Percentiles rank a stretch among this genome's conserved stretches.
phyloP scores from a whole-genome alignment of 2,888 invertebrate species.

The Pherbina coryleti region DNA sequence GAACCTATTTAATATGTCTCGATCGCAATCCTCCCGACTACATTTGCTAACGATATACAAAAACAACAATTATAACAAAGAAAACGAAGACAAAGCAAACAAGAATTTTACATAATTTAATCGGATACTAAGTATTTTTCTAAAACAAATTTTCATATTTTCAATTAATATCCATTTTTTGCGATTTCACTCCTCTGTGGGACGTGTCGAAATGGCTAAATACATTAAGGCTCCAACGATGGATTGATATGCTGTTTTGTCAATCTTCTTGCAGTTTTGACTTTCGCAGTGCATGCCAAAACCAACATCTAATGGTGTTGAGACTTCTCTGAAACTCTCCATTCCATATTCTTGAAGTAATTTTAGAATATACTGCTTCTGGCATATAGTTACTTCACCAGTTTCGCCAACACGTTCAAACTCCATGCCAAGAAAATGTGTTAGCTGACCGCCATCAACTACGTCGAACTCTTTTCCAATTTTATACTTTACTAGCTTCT shows the following conservation, averaged over 20 bases:
- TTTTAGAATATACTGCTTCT: slow-evolving; percentile 20
- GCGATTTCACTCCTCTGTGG: no score
- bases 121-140: no score
- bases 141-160: no score
- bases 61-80: no score
- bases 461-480: no score
- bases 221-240: slow-evolving; percentile 45
- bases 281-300: slow-evolving; percentile 34
- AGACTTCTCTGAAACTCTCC: slow-evolving; percentile 23
- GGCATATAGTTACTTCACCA: slow-evolving; percentile 4
- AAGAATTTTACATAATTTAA: no score
- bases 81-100: no score
- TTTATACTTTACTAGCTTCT: no score
- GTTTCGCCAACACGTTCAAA: slow-evolving; percentile 24
- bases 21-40: slow-evolving; percentile 39
- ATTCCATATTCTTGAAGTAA: slow-evolving; percentile 35
- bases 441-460: no score
- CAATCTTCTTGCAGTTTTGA: slow-evolving; percentile 25
- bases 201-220: slow-evolving; percentile 41
- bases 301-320: slow-evolving; percentile 43
- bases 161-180: no score
- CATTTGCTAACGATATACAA: slow-evolving; percentile 38
- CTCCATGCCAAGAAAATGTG: slow-evolving; percentile 39
- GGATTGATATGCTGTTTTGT: slow-evolving; percentile 38
- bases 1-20: no score